Evolutionary conservation across 2,113 vertebrate species (phyloP).

Genomic region (Xerus inauris): DNA sequence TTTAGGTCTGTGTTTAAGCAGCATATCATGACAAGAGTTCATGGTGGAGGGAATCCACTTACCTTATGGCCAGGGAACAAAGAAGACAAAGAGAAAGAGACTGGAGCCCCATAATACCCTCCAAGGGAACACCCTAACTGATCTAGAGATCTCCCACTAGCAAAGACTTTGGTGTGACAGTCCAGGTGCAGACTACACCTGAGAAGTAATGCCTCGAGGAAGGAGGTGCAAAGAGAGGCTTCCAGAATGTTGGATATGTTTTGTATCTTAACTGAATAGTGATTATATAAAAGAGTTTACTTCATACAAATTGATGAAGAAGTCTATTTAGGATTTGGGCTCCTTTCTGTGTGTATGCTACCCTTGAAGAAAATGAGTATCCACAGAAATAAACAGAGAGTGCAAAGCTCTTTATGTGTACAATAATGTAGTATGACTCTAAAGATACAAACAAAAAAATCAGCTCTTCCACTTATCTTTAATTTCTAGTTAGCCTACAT

Average conservation of each 20-base stretch:
- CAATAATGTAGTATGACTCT: neutral
- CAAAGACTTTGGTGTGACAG: neutral
- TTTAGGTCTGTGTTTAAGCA: too few species aligned
- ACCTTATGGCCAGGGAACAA: neutral
- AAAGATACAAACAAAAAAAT: neutral
- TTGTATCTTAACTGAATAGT: neutral
- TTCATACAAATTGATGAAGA: neutral
- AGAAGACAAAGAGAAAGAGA: too few species aligned
- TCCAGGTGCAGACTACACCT: neutral
- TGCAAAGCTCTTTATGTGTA: neutral
- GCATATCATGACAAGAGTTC: too few species aligned
- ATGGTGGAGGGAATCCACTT: too few species aligned
- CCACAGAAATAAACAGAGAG: neutral
- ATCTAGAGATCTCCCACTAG: too few species aligned
- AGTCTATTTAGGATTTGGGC: neutral
- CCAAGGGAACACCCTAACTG: too few species aligned
- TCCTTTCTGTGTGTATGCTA: too few species aligned
- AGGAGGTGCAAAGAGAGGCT: neutral
- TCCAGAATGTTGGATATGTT: neutral
- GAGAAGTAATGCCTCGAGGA: neutral
- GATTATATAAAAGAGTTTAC: neutral
- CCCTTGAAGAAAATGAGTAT: too few species aligned
- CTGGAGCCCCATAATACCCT: too few species aligned
- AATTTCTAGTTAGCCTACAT: neutral
- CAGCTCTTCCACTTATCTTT: neutral